Evolutionary conservation across 2,888 invertebrate species (phyloP).

Genomic region (Noctua comes): DNA sequence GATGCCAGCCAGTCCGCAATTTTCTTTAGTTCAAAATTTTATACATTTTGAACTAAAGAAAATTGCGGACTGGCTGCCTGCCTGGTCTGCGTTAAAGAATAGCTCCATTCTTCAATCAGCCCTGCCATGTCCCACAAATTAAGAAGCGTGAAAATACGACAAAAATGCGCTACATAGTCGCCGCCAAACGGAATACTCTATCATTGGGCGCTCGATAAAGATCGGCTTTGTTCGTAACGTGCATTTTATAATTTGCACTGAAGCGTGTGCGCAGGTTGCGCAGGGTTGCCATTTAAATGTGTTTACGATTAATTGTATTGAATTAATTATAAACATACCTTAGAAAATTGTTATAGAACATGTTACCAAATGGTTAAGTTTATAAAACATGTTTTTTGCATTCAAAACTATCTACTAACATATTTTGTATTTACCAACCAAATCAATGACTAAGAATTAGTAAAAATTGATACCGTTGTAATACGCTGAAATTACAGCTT

Average conservation of each 20-base stretch:
- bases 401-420: not conserved
- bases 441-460: not conserved
- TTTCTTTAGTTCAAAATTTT: not conserved
- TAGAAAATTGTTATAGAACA: not conserved
- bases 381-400: not conserved
- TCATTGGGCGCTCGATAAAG: conserved; percentile 64
- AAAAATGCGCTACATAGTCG: conserved; percentile 60
- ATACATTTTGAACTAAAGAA: too few species aligned
- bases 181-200: conserved; percentile 68
- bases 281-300: conserved; percentile 56
- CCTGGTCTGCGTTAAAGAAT: conserved; percentile 3
- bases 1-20: too few species aligned
- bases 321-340: conserved; percentile 6
- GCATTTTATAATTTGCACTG: conserved; percentile 70
- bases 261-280: conserved; percentile 59
- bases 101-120: conserved; percentile 28
- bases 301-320: conserved; percentile 1
- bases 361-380: not conserved
- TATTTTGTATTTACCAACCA: not conserved
- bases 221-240: conserved; percentile 70
- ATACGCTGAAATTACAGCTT: not conserved
- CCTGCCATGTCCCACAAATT: conserved; percentile 50
- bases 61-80: too few species aligned
- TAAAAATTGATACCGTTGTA: not conserved
- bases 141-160: conserved; percentile 64